Evolutionary conservation across 1,140 invertebrate species (phyloP), one percentile per base, ranked within the genome.

Genomic region (Drosophila hydei): DNA sequence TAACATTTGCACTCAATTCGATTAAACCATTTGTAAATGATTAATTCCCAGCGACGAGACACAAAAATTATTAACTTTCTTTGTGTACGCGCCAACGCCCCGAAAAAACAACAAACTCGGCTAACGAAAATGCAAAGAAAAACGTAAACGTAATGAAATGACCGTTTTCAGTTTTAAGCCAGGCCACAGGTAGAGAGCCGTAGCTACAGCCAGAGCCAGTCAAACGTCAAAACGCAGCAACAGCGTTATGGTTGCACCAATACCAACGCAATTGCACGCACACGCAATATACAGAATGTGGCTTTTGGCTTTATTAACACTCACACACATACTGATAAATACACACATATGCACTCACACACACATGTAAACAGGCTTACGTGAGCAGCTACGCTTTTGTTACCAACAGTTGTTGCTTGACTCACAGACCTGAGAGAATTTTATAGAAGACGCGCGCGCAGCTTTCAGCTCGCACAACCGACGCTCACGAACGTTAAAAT

Each of bases 111-210:
- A 61, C 38, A 50, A 61, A 68, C 51, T 61, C 61, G 60, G 69
- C 55, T 38, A 43, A 68, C 47, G 19, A 56, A 48, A 71, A 25
- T 60, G 25, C 54, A 42, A 77, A 62, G 87, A 79, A 85, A 81
- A 77, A 87, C 81, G 77, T 76, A 72, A 85, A 79, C 70, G 73
- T 77, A 73, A 84, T 69, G 59, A 85, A 85, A 85, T 87, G 83
- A 87, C 81, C 78, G 77, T 88, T 81, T 88, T 81, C 70, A 77
- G 83, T 77, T 67, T 59, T 65, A 21, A 72, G 62, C 54, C 54
- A 72, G 8, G 52, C 23, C 60, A 12, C 51, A 64, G 60, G 55
- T 51, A 72, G 48, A 63, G 59, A 73, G 50, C 30, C 68, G n/a
- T n/a, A n/a, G n/a, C n/a, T n/a, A 61, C 5, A 42, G 38, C 14